phyloP scores from a whole-genome alignment of 2,797 vertebrate genomes.

The Sciurus vulgaris region DNA sequence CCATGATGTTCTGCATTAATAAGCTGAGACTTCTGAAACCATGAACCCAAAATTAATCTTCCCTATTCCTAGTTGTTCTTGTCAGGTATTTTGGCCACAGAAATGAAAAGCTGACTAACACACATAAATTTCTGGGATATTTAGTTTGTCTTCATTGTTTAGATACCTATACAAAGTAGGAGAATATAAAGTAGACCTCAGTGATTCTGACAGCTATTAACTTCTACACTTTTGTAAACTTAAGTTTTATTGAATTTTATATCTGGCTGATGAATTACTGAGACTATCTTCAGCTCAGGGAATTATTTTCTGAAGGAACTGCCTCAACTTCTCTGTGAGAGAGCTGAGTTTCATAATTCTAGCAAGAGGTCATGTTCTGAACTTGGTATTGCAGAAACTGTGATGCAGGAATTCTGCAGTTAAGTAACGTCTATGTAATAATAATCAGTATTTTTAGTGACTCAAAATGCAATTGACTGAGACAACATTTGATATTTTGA shows the following conservation, averaged over 20 bases:
- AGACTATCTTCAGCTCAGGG: not conserved
- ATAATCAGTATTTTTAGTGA: conserved; percentile 1
- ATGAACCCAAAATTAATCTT: too few relatives aligned
- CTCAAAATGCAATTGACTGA: not conserved
- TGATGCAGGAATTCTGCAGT: not conserved
- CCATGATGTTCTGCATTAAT: too few relatives aligned
- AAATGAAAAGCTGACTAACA: too few relatives aligned
- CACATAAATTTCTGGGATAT: not conserved
- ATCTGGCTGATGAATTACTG: not conserved
- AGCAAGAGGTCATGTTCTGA: not conserved
- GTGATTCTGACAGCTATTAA: not conserved
- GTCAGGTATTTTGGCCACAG: too few relatives aligned
- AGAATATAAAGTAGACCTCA: not conserved
- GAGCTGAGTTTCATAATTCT: not conserved
- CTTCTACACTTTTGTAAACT: not conserved
- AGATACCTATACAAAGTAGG: not conserved
- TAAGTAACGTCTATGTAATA: conserved; percentile 7
- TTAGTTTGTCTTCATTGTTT: not conserved
- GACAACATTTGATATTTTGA: conserved; percentile 4
- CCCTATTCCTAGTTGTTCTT: too few relatives aligned
- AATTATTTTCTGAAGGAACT: not conserved
- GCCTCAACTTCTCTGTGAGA: not conserved
- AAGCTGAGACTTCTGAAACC: too few relatives aligned
- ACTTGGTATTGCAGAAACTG: not conserved
- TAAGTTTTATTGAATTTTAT: not conserved